phyloP scores from a whole-genome alignment of 2,797 vertebrate species.

The Acridotheres tristis region DNA sequence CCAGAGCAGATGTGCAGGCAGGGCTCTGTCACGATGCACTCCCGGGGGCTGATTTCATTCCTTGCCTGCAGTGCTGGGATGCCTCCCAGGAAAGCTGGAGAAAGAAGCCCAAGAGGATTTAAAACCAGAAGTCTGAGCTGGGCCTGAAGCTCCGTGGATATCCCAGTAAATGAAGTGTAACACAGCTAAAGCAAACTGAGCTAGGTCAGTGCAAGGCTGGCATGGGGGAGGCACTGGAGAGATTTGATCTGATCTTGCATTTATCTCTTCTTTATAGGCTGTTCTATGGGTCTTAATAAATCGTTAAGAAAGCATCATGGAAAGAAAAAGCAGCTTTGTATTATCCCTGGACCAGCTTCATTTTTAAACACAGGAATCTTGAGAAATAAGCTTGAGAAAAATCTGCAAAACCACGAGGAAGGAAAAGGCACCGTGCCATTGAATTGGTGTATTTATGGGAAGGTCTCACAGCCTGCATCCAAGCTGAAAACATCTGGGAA shows the following conservation, averaged over 20 bases:
- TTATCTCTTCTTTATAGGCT: not conserved
- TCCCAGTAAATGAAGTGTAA: not conserved
- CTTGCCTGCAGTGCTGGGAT: not conserved
- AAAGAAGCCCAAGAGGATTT: not conserved
- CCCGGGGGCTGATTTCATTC: not conserved
- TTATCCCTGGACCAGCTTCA: not conserved
- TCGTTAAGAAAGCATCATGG: not conserved
- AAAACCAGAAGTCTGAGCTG: not conserved
- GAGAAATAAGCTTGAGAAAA: not conserved
- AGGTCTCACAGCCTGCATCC: not conserved
- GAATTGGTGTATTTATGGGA: not conserved
- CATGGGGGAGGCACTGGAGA: not conserved
- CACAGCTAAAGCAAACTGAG: not conserved
- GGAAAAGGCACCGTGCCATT: not conserved
- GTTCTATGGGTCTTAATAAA: not conserved
- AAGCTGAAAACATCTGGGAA: not conserved
- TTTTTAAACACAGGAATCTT: not conserved
- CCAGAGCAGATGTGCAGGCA: constrained; percentile 13
- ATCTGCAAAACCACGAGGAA: not conserved
- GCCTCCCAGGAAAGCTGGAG: not conserved
- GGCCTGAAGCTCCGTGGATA: not conserved
- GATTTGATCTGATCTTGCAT: not conserved
- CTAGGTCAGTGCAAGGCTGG: not conserved
- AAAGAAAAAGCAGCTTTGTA: not conserved
- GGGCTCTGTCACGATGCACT: not conserved